Evolutionary conservation across 2,797 vertebrate species (phyloP).

Genomic region (Danio jaintianensis): DNA sequence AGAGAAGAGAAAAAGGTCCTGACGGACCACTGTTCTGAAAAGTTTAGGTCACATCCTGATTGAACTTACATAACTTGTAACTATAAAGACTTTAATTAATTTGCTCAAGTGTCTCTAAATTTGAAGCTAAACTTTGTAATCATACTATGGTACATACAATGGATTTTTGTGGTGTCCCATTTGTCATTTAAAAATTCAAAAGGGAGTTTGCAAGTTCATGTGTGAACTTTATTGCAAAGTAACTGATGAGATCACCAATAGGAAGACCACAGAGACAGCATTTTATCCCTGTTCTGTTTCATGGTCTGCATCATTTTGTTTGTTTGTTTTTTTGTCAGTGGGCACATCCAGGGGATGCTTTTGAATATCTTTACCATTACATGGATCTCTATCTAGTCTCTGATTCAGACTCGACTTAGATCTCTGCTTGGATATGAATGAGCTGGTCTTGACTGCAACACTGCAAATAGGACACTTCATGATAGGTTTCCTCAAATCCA

Average conservation of each 20-base stretch:
- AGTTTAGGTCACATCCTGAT: no score
- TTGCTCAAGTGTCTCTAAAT: no score
- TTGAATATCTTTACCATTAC: no score
- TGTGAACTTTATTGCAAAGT: not conserved
- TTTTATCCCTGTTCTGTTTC: not conserved
- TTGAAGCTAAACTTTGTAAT: no score
- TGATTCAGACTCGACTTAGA: not conserved
- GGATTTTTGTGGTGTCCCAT: not conserved
- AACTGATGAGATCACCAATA: not conserved
- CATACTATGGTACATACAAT: no score
- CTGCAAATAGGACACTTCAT: not conserved
- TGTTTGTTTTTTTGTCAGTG: no score
- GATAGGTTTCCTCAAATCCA: not conserved
- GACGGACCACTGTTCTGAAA: no score
- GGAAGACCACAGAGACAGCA: not conserved
- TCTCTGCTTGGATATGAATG: not conserved
- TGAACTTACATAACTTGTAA: no score
- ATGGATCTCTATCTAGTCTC: not conserved
- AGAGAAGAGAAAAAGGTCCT: no score
- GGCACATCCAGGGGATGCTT: no score
- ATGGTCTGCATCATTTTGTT: not conserved
- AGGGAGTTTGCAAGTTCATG: not conserved
- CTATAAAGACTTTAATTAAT: no score
- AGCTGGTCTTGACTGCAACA: not conserved
- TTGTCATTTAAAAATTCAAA: not conserved